Evolutionary conservation across 2,797 vertebrate species (phyloP).

Genomic region (Tympanoctomys barrerae): DNA sequence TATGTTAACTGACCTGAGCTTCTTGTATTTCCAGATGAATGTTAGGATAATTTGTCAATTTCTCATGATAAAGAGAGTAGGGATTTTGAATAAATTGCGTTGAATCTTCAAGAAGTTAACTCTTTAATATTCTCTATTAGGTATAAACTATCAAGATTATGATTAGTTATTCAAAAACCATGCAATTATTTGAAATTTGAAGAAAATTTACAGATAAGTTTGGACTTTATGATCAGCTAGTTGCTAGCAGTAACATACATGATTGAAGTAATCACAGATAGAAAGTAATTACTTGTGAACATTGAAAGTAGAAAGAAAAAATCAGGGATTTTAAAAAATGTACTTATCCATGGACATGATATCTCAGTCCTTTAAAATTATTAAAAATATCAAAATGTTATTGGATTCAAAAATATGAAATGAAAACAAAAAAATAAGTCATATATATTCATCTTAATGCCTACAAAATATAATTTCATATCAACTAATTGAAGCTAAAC

Average conservation of each 20-base stretch:
- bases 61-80: background rate
- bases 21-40: slow-evolving; percentile 3
- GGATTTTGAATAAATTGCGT: background rate
- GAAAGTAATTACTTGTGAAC: slow-evolving; percentile 34
- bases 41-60: slow-evolving; percentile 32
- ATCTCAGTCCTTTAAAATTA: background rate
- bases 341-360: background rate
- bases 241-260: background rate
- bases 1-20: background rate
- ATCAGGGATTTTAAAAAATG: background rate
- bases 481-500: background rate
- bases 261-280: background rate
- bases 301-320: background rate
- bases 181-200: slow-evolving; percentile 43
- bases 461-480: slow-evolving; percentile 23
- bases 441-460: background rate
- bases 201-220: slow-evolving; percentile 16
- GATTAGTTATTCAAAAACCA: slow-evolving; percentile 32
- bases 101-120: background rate
- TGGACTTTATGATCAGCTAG: background rate
- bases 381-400: background rate
- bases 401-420: background rate
- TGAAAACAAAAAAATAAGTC: background rate
- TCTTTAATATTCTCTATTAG: background rate
- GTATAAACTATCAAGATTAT: background rate